A percentile compares a stretch with the other conserved stretches of the same genome.
Conservation (phyloP, 2,113 vertebrate species). For the Condylura cristata region DNA sequence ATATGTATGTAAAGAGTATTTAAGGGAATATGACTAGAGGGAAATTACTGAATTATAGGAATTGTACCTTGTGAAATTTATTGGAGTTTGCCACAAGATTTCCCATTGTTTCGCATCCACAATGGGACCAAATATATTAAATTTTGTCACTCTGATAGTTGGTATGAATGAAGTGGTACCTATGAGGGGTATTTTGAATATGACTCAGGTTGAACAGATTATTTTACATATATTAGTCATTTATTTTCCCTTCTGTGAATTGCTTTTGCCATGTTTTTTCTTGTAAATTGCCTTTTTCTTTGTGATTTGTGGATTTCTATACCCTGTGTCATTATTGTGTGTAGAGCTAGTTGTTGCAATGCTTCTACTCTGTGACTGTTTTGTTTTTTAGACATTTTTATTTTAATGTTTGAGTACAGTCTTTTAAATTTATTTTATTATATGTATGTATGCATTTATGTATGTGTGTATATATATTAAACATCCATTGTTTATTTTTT, state of each 20-base stretch:
- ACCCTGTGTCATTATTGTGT: not conserved
- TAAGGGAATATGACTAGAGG: not conserved
- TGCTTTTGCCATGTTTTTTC: not conserved
- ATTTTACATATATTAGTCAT: not conserved
- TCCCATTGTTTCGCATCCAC: not conserved
- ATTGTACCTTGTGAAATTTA: not conserved
- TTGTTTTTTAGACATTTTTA: not conserved
- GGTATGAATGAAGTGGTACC: not conserved
- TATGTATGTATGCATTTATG: no score
- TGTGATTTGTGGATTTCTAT: not conserved
- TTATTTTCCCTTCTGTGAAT: not conserved
- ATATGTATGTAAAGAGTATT: not conserved
- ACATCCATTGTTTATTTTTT: no score
- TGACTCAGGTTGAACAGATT: not conserved
- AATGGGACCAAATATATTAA: not conserved
- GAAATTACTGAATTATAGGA: not conserved
- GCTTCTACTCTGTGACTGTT: not conserved
- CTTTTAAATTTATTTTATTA: no score
- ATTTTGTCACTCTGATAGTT: not conserved
- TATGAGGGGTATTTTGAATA: not conserved
- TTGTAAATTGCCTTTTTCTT: not conserved
- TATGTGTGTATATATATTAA: no score
- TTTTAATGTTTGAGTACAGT: no score
- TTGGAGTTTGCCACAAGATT: not conserved
- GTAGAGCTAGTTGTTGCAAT: not conserved